Evolutionary conservation across 2,888 invertebrate species (phyloP).

Genomic region (Lamproptera curius): DNA sequence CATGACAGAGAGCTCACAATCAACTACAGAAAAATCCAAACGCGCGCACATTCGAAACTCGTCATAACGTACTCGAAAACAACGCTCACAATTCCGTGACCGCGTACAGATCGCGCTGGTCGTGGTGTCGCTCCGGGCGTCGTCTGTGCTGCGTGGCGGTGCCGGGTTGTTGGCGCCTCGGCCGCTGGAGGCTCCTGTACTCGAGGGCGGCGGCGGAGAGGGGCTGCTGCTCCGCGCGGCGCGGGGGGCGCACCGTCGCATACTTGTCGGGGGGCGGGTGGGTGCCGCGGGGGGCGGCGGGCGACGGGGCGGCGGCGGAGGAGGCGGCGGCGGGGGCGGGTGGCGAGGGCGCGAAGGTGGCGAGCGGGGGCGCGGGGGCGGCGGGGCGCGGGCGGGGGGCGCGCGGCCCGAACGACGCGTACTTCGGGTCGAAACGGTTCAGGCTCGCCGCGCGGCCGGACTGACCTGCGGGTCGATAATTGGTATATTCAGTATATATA

Average conservation of each 20-base stretch:
- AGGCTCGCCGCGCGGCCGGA: constrained; percentile 65
- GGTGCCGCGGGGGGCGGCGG: constrained; percentile 27
- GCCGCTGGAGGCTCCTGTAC: constrained; percentile 79
- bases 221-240: constrained; percentile 69
- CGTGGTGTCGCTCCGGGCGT: constrained; percentile 39
- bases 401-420: constrained; percentile 75
- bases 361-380: constrained; percentile 56
- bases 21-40: too few species aligned
- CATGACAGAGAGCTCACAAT: background rate
- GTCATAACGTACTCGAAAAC: too few species aligned
- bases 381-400: constrained; percentile 65
- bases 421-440: constrained; percentile 80
- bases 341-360: constrained; percentile 51
- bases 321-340: constrained; percentile 34
- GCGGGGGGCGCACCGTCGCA: constrained; percentile 61
- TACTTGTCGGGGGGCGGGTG: constrained; percentile 45
- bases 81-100: constrained; percentile 79
- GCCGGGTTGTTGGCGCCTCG: constrained; percentile 49
- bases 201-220: constrained; percentile 75
- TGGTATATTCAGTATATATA: too few species aligned
- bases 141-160: constrained; percentile 36
- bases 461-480: constrained; percentile 42
- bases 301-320: constrained; percentile 20
- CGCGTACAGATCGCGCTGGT: constrained; percentile 82
- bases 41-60: background rate